Base-by-base conservation (phyloP, 2,888 invertebrate genomes). In the Drosophila affinis region DNA sequence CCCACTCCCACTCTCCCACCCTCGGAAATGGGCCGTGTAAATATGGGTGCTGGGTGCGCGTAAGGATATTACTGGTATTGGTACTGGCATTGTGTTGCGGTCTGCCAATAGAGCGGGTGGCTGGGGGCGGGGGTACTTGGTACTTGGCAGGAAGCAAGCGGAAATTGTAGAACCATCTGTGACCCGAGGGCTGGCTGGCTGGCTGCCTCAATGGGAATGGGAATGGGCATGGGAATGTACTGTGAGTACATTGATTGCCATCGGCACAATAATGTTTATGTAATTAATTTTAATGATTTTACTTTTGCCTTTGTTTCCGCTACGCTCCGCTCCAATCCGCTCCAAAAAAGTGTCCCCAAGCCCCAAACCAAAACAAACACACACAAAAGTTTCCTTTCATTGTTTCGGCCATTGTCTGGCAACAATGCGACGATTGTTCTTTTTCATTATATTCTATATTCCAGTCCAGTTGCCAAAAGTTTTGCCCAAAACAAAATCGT, bases 251-350 rank as follows among this genome's bases (percentile, higher is more conserved):
- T 81, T 88, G 78, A 84, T 84, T 84, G 85, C 88, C 78, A 59
- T 62, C 75, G 87, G 87, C 84, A 77, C 76, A 81, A 79, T 81
- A 82, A 77, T 77, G 85, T 72, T 81, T 78, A 75, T 78, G 85
- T 87, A 86, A 86, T 86, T 86, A 88, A 88, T 85, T 86, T 86
- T 87, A 87, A 86, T 87, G 85, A 72, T 67, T 73, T 55, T 64
- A 75, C 76, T 81, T 87, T 78, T 56, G 21, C 10, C 54, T 54
- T 59, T 52, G 64, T 21, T 55, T 51, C 53, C n/a, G 45, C 9
- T 52, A 55, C 24, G 54, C 39, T 45, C 45, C 29, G 49, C 29
- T 32, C n/a, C n/a, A n/a, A n/a, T 18, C 18, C 18, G 18, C 39
- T 45, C 45, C 39, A 29, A 53, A 29, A 73, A 62, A 62, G 39